Percentiles rank a stretch among this genome's conserved stretches.
phyloP scores from a whole-genome alignment of 2,113 vertebrate species.

The Chloroceryle aenea region DNA sequence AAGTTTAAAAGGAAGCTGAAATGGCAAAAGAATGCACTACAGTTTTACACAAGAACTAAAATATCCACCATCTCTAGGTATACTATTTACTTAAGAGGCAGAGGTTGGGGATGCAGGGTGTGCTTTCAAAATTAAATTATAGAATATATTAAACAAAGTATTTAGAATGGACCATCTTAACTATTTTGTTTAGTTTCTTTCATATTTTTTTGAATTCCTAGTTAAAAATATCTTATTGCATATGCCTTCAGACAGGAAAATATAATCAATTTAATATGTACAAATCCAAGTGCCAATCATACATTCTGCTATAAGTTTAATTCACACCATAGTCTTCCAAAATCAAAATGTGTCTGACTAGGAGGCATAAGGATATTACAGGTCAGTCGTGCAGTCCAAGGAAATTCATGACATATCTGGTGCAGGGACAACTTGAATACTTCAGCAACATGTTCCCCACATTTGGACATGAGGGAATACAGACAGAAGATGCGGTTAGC shows the following conservation, averaged over 20 bases:
- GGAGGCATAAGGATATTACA: neutral
- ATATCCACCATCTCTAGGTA: neutral
- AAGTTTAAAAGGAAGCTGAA: neutral
- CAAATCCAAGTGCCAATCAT: neutral
- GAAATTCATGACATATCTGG: neutral
- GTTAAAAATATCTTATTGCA: neutral
- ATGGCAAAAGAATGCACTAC: neutral
- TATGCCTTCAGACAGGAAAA: neutral
- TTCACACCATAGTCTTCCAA: neutral
- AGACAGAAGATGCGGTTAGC: neutral
- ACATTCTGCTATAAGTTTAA: neutral
- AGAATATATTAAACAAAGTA: neutral
- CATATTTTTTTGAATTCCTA: neutral
- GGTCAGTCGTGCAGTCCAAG: neutral
- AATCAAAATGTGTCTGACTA: neutral
- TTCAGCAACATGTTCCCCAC: neutral
- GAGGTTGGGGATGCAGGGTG: accelerated
- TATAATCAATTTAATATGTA: neutral
- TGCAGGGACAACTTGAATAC: neutral
- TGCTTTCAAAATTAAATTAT: neutral
- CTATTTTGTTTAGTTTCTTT: neutral
- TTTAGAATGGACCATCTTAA: neutral
- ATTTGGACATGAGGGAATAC: neutral
- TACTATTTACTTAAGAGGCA: neutral
- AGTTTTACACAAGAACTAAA: neutral